Evolutionary conservation across 2,888 invertebrate genomes (phyloP), one percentile per base, ranked within the genome.

Genomic region (Pammene fasciana): DNA sequence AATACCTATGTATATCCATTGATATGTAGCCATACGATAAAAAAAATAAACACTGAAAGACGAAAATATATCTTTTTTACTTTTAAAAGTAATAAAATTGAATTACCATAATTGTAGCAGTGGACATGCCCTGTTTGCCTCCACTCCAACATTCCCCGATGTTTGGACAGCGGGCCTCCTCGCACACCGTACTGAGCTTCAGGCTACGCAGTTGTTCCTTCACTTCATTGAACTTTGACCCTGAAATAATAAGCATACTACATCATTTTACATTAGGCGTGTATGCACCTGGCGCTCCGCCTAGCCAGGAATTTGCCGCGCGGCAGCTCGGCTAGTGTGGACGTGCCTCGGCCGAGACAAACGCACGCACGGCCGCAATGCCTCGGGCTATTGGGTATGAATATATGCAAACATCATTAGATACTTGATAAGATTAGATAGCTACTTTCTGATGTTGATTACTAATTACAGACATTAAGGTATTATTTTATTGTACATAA

Each of bases 131-230:
- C 91, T 97, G 94, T 81, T 97, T 96, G 13, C 98, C 98, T 0
- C 98, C 98, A 65, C 98, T 98, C 99, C 99, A 99, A 87, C 99
- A 99, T 90, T 99, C 99, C 11, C 99, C 99, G 73, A 99, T 99
- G 87, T 99, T 99, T 0, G 99, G 99, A 92, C 99, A 99, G 70
- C 97, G 93, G 0, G 99, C 99, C 87, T 99, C 99, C 83, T 99
- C 99, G 85, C 99, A 99, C 0, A 99, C 99, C 0, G 99, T 99
- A 76, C 97, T 97, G 43, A 99, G 92, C 78, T 98, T 98, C 16
- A 99, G 91, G 57, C 95, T 94, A 45, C 98, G 93, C 2, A 99
- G 92, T 81, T 97, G 97, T 65, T 96, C 94, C 83, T 99, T 99
- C 8, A 99, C 89, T 79, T 94, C 95, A 80, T 94, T 94, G 84